Base-by-base conservation (phyloP, 2,888 invertebrate genomes). In the Caenorhabditis sulstoni region DNA sequence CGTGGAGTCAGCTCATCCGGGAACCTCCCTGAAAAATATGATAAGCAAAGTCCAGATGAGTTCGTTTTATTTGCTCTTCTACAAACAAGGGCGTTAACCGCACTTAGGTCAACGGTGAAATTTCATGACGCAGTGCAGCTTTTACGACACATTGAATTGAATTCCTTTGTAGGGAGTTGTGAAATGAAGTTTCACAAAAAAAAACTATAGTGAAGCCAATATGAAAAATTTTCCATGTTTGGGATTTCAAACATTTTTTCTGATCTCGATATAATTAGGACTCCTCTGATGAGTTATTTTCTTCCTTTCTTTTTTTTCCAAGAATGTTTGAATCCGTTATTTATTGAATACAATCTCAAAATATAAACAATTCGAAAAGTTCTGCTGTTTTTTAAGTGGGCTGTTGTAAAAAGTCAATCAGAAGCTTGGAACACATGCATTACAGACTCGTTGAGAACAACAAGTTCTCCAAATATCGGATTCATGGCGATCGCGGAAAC, bases 1-100 rank as follows among this genome's bases (percentile, higher is more conserved):
- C 70, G 61, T 61, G 70, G 70, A 53, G 70, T 70, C 53, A 50
- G 9, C 61, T 16, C 18, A 61, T 61, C 61, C 70, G 61, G 70
- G 70, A 70, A 70, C 70, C 70, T 52, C 70, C 70, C 61, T 45
- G 70, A 35, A 18, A 45, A 61, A 61, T 61, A 70, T 70, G 70
- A 70, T 70, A 70, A 70, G 41, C 23, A 23, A 23, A 29, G n/a
- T 29, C 7, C n/a, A 52, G 7, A 8, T 14, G 52, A 52, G 22
- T 49, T 37, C 49, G 61, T 18, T 49, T 37, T 1, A 35, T 52
- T 14, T 55, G 35, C 62, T 64, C 29, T 29, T 47, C 39, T 23
- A 22, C 4, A 16, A 41, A 14, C 20, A 22, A 58, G 67, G 67
- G 67, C 50, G 67, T 67, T 41, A 41, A 67, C 58, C 50, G 20